Conservation (phyloP, 2,113 vertebrate species). For the Reinhardtius hippoglossoides region DNA sequence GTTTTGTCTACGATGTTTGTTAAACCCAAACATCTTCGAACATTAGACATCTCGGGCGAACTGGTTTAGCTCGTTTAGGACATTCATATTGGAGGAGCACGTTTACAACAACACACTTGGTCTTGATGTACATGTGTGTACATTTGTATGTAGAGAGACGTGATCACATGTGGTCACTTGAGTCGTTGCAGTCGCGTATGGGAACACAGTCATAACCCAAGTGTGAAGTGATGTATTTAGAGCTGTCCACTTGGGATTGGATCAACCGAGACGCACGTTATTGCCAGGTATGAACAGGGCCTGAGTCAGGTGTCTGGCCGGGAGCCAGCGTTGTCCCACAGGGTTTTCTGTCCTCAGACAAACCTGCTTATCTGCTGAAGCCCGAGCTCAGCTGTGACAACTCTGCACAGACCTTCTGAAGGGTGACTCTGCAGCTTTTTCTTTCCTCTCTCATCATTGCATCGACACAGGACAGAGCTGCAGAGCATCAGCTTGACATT, state of each 20-base stretch:
- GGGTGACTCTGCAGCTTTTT: slow-evolving; percentile 6
- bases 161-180: neutral
- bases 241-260: neutral
- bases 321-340: slow-evolving; percentile 3
- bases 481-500: slow-evolving; percentile 27
- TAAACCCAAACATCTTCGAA: neutral
- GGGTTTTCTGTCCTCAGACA: slow-evolving; percentile 43
- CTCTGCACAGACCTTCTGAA: slow-evolving; percentile 15
- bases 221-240: neutral
- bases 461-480: slow-evolving; percentile 4
- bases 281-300: neutral
- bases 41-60: neutral
- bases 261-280: neutral
- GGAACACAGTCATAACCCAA: neutral
- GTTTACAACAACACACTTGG: no score
- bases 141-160: no score
- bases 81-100: no score
- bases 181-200: neutral
- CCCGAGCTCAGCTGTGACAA: slow-evolving; percentile 28
- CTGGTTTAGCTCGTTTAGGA: neutral
- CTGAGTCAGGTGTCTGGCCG: slow-evolving; percentile 28
- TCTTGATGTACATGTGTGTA: no score
- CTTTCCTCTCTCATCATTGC: neutral
- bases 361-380: slow-evolving; percentile 59
- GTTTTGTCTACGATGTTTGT: neutral